Percentiles rank a stretch among this genome's conserved stretches.
Evolutionary conservation across 2,888 invertebrate genomes (phyloP).

Genomic region (Thyatira batis): DNA sequence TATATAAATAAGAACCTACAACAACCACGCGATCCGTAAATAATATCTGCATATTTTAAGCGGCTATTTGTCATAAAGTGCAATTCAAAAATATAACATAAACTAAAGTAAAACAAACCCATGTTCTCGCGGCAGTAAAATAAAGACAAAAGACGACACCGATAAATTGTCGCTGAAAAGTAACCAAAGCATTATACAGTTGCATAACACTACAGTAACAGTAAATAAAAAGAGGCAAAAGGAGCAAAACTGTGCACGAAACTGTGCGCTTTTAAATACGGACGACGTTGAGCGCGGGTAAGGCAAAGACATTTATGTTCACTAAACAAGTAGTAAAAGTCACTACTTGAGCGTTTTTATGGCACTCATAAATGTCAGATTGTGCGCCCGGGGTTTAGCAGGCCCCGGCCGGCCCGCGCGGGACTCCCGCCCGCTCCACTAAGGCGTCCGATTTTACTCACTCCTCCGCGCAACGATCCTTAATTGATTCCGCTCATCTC

Average conservation of each 20-base stretch:
- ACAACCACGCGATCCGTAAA: slow-evolving; percentile 10
- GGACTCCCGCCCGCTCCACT: slow-evolving; percentile 29
- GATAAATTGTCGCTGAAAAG: slow-evolving; percentile 78
- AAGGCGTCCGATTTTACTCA: slow-evolving; percentile 18
- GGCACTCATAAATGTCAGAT: slow-evolving; percentile 83
- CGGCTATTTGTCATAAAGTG: slow-evolving; percentile 39
- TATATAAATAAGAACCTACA: slow-evolving; percentile 32
- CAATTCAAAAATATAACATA: slow-evolving; percentile 50
- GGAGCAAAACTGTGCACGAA: slow-evolving; percentile 76
- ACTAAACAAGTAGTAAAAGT: slow-evolving; percentile 84
- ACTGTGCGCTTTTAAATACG: slow-evolving; percentile 82
- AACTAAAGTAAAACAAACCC: slow-evolving; percentile 64
- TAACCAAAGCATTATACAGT: slow-evolving; percentile 80
- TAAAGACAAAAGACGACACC: slow-evolving; percentile 75
- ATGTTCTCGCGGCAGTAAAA: slow-evolving; percentile 69
- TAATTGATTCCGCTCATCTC: slow-evolving; percentile 71
- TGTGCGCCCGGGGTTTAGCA: slow-evolving; percentile 75
- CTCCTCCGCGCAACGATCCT: slow-evolving; percentile 39
- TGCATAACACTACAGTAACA: slow-evolving; percentile 79
- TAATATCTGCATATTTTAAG: slow-evolving; percentile 6
- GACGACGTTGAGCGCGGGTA: slow-evolving; percentile 78
- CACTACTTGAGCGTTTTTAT: slow-evolving; percentile 84
- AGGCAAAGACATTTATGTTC: slow-evolving; percentile 84
- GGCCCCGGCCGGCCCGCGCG: slow-evolving; percentile 55
- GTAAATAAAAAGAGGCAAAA: slow-evolving; percentile 78